Evolutionary conservation across 37 sponge, comb jelly and placozoan genomes (phyloP).

Genomic region (Axinella damicornis): DNA sequence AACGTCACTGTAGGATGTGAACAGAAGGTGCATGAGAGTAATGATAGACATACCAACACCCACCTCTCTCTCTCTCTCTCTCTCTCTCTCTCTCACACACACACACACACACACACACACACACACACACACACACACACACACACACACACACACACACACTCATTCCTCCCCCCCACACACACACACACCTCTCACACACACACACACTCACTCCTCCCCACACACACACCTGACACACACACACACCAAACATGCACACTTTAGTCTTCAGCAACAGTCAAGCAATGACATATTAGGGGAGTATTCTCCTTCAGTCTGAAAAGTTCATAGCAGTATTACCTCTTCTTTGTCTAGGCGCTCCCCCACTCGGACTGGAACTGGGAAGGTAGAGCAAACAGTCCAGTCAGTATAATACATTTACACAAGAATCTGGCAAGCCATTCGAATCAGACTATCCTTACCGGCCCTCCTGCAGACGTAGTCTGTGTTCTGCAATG

Average conservation of each 20-base stretch:
- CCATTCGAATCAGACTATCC: not conserved
- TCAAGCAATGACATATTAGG: no score
- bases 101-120: conserved; percentile 39
- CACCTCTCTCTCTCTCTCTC: not conserved
- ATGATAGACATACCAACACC: not conserved
- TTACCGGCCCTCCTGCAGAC: not conserved
- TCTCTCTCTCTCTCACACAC: conserved; percentile 2
- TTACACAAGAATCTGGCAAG: no score
- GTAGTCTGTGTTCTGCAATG: not conserved
- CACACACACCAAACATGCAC: conserved; percentile 1
- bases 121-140: conserved; percentile 46
- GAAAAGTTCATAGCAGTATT: no score
- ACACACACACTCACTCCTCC: conserved; percentile 40
- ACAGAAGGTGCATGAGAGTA: no score
- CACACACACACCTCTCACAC: conserved; percentile 25
- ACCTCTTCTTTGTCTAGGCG: no score
- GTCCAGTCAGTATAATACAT: no score
- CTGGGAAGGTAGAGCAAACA: no score
- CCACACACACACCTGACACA: conserved; percentile 37
- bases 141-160: conserved; percentile 42
- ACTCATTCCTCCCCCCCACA: conserved; percentile 18
- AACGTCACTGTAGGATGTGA: no score
- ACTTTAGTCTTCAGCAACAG: no score
- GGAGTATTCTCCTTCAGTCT: no score
- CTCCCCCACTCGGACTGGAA: no score